These are phyloP conservation scores for Phrynocephalus vlangalii DNA, from an alignment of 2,797 vertebrate species.

Conservation along the genomic window DNA sequence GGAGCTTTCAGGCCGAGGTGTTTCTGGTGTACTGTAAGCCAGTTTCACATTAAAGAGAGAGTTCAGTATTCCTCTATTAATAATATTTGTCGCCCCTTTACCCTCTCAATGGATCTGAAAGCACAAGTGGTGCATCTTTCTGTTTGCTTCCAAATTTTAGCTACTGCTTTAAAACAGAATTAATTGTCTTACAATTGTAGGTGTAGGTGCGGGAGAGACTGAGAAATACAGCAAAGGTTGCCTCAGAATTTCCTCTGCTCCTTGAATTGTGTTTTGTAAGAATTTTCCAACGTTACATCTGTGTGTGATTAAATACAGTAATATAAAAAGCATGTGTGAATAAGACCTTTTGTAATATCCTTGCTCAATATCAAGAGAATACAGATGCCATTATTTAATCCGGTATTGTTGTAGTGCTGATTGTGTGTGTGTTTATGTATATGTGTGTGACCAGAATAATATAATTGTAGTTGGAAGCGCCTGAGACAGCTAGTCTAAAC, in stretches of 20 bases:
- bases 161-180: background rate
- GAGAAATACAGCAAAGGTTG: slow-evolving; percentile 74
- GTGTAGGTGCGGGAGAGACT: no score
- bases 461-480: background rate
- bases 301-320: slow-evolving; percentile 80
- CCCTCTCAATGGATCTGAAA: slow-evolving; percentile 1
- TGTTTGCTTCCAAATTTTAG: background rate
- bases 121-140: background rate
- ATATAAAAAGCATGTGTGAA: slow-evolving; percentile 84
- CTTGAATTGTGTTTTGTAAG: slow-evolving; percentile 78
- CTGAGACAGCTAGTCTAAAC: background rate
- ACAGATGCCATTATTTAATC: slow-evolving; percentile 70
- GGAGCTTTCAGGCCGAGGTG: background rate
- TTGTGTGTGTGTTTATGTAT: background rate
- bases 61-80: no score
- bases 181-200: slow-evolving; percentile 52
- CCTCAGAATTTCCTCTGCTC: slow-evolving; percentile 76
- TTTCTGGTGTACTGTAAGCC: background rate
- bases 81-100: background rate
- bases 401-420: slow-evolving; percentile 45
- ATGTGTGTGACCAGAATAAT: slow-evolving; percentile 32
- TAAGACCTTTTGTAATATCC: slow-evolving; percentile 77
- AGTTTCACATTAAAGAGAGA: background rate
- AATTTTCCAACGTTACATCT: slow-evolving; percentile 80
- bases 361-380: slow-evolving; percentile 70